These are phyloP conservation scores for Lithobates pipiens DNA, from an alignment of 2,797 vertebrate species.

Conservation along the genomic window DNA sequence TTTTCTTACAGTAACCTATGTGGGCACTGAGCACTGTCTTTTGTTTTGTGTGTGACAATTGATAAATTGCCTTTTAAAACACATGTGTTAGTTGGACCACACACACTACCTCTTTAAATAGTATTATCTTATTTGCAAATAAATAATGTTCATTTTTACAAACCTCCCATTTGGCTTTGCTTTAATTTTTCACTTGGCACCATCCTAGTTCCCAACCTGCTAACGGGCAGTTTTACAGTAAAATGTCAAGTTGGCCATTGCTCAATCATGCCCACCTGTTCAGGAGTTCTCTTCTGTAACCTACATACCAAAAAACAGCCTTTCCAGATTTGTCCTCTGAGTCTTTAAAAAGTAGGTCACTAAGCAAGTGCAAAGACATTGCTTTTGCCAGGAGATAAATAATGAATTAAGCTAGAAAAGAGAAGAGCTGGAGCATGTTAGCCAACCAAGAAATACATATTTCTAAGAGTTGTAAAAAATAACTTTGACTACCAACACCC, in stretches of 20 bases:
- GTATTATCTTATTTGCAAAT: neutral
- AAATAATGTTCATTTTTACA: neutral
- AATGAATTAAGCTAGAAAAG: slow-evolving; percentile 50
- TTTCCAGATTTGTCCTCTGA: slow-evolving; percentile 32
- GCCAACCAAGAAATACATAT: slow-evolving; percentile 35
- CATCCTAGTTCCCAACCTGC: neutral
- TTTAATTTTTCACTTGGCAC: neutral
- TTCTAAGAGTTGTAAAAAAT: slow-evolving; percentile 24
- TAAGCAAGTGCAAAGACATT: slow-evolving; percentile 40
- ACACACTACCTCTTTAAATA: too few species aligned
- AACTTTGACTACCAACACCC: slow-evolving; percentile 23
- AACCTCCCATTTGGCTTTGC: neutral
- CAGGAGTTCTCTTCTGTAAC: slow-evolving; percentile 2
- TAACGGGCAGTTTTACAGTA: neutral
- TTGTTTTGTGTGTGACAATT: too few species aligned
- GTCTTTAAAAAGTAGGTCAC: slow-evolving; percentile 50
- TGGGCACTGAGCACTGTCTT: too few species aligned
- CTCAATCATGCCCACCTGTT: neutral
- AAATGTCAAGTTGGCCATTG: slow-evolving; percentile 9
- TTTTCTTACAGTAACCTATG: too few species aligned
- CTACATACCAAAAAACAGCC: slow-evolving; percentile 3
- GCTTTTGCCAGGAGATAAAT: slow-evolving; percentile 58
- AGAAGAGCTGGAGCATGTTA: slow-evolving; percentile 10
- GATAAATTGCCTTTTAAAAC: too few species aligned
- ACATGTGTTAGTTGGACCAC: too few species aligned